phyloP scores from a whole-genome alignment of 2,797 vertebrate genomes.

The Aulostomus chinensis region DNA sequence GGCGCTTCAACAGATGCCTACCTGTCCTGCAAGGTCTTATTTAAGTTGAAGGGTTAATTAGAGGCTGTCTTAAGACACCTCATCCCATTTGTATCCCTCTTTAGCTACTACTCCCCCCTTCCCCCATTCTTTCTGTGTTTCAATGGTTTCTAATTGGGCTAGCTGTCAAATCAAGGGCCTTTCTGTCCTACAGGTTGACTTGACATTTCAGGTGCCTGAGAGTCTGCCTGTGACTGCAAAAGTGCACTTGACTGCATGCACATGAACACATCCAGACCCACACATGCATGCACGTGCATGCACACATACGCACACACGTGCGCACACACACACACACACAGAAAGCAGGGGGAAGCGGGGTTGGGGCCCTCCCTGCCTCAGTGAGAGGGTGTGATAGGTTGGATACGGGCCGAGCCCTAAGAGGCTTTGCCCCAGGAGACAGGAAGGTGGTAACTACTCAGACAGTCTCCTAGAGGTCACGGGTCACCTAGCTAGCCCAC shows the following conservation, averaged over 20 bases:
- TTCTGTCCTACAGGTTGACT: conserved; percentile 80
- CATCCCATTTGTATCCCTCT: neutral
- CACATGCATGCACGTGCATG: conserved; percentile 1
- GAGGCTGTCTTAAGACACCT: conserved; percentile 68
- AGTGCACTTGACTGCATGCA: conserved; percentile 26
- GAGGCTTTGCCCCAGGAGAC: conserved; percentile 36
- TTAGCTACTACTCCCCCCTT: conserved; percentile 8
- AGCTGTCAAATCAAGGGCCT: conserved; percentile 79
- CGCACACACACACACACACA: conserved; percentile 21
- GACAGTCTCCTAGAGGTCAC: conserved; percentile 63
- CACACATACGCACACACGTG: conserved; percentile 22
- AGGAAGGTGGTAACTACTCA: conserved; percentile 34
- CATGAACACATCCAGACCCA: conserved; percentile 12
- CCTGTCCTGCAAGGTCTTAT: conserved; percentile 76
- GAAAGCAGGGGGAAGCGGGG: conserved; percentile 14
- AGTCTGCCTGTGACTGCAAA: conserved; percentile 72
- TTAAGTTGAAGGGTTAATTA: conserved; percentile 80
- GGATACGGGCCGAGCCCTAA: conserved; percentile 43
- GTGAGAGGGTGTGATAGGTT: conserved; percentile 46
- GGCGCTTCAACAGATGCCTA: conserved; percentile 52
- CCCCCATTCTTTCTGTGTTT: conserved; percentile 49
- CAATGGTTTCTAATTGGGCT: conserved; percentile 74
- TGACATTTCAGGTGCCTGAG: conserved; percentile 85
- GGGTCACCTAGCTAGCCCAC: conserved; percentile 56
- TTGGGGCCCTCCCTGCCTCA: conserved; percentile 24